Evolutionary conservation across 2,797 vertebrate species (phyloP), one percentile per base, ranked within the genome.

Genomic region (Morelia viridis): DNA sequence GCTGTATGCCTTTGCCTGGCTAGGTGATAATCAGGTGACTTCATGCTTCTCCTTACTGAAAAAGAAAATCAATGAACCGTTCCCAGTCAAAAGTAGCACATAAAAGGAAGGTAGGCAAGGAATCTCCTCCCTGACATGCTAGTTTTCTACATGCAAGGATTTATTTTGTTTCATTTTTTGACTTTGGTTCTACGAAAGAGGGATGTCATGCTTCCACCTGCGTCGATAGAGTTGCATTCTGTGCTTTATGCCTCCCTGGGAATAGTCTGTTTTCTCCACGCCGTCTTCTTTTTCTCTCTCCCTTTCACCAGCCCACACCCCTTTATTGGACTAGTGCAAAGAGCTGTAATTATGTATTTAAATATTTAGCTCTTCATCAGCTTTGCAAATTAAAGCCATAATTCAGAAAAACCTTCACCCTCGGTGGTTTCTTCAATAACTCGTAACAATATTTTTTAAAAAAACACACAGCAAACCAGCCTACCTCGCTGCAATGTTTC

Each of bases 301-400:
- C 80, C 15, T 85, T 57, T 56, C 41, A 10, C 9, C 93, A 90
- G 26, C 91, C 91, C 90, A 89, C 85, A 89, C 90, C 90, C 71
- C 91, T 95, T 94, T 96, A 96, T 95, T 95, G 95, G 96, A 92
- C 94, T 95, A 90, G 93, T 93, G 84, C 93, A 94, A 95, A 96
- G 93, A 95, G 95, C 92, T 96, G 93, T 97, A 97, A 97, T 97
- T 97, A 97, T 93, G 96, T 97, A 96, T 97, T 98, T 97, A 98
- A 97, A 98, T 97, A 97, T 97, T 97, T 97, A 98, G 97, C 96
- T 96, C 96, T 97, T 97, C 97, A 96, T 96, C 96, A 96, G 97
- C 96, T 97, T 97, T 96, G 96, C 97, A 97, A 97, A 98, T 98
- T 97, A 98, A 97, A 96, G 95, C 96, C 97, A 97, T 97, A 95